Base-by-base conservation (phyloP, 2,113 vertebrate species). In the Sarotherodon lohbergeri region DNA sequence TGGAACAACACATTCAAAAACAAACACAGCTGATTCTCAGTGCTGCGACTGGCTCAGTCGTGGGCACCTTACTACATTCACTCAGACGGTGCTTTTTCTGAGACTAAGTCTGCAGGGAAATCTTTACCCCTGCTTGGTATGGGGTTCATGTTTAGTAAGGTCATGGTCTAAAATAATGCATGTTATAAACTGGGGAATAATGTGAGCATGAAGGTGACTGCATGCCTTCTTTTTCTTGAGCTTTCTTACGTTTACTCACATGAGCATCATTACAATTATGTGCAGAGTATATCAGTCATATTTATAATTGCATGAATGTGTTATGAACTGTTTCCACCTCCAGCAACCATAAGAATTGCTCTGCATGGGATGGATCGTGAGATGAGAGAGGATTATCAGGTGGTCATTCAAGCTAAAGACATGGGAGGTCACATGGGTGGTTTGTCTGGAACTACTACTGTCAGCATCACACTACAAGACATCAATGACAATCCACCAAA, bases 401-500 rank as follows among this genome's bases (percentile, higher is more conserved):
- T 99, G 10, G 98, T 99, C 86, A 99, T 99, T 86, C 99, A 99
- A 95, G 99, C 98, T 83, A 99, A 99, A 95, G 99, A 99, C 94
- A 99, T 99, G 99, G 99, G 99, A 79, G 99, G 99, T 89, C 99
- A 99, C 89, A 99, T 99, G 93, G 99, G 99, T 2, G 99, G 99
- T 83, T 95, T 99, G 80, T 99, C 98, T 43, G 98, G 98, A 89
- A 99, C 99, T 1, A 99, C 98, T 0, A 99, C 99, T 0, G 97
- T 99, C 83, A 99, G 98, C 4, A 97, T 99, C 90, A 99, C 97
- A 0, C 97, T 99, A 17, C 98, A 97, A 1, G 99, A 99, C 87
- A 97, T 99, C 82, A 99, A 99, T 52, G 99, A 99, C 96, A 99
- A 99, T 94, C 98, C 98, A 52, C 99, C 99, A 5, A 99, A 99